These are phyloP conservation scores for Lingula anatina DNA, from an alignment of 2,888 invertebrate genomes.

Conservation along the genomic window DNA sequence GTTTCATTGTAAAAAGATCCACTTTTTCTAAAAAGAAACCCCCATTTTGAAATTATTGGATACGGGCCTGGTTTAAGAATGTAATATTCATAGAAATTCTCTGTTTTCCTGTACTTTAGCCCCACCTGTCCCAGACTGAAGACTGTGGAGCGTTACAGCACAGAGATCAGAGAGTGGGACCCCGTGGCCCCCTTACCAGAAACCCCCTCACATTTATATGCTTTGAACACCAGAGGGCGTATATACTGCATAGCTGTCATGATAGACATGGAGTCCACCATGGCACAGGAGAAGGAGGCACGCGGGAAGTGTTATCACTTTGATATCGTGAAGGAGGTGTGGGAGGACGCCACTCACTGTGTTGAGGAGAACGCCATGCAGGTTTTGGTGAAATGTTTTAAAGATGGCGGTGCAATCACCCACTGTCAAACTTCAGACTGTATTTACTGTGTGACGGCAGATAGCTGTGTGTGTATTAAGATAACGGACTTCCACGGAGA, in stretches of 20 bases:
- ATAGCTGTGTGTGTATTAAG: no score
- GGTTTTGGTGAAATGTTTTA: no score
- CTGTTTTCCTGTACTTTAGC: constrained; percentile 4
- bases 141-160: constrained; percentile 11
- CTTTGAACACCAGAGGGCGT: constrained; percentile 11
- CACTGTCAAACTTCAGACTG: no score
- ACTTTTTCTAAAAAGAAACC: no score
- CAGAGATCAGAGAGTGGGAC: constrained; percentile 8
- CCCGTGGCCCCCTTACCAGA: constrained; percentile 8
- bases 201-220: constrained; percentile 11
- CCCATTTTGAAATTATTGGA: neutral
- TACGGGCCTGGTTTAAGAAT: no score
- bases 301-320: constrained; percentile 9
- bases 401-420: no score
- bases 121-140: constrained; percentile 13
- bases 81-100: no score
- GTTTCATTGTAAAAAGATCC: no score
- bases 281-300: constrained; percentile 1
- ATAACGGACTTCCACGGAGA: no score
- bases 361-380: no score
- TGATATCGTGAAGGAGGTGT: constrained; percentile 8
- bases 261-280: constrained; percentile 1
- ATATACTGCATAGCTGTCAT: constrained; percentile 11
- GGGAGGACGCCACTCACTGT: no score
- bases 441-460: no score